Conservation (phyloP, 2,113 vertebrate genomes). For the Stictonetta naevosa region DNA sequence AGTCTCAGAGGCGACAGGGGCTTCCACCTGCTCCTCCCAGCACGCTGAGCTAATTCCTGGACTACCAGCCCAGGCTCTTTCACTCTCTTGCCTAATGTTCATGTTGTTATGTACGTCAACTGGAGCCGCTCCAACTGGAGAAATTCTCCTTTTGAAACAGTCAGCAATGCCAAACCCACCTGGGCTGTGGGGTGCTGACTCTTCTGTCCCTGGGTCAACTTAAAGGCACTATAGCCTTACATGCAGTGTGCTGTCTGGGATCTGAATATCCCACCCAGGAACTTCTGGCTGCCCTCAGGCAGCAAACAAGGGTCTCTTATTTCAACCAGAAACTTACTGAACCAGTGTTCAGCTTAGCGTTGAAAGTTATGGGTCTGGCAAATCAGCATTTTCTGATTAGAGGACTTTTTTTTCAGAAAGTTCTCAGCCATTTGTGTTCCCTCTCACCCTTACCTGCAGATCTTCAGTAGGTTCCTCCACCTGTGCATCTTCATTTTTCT, state of each 20-base stretch:
- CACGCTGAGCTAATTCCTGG: background rate
- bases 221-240: background rate
- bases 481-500: fast-evolving
- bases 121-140: background rate
- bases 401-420: background rate
- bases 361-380: background rate
- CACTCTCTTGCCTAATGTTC: slow-evolving; percentile 1
- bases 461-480: background rate
- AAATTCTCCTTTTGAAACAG: background rate
- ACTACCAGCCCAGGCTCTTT: background rate
- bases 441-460: background rate
- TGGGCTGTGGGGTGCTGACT: background rate
- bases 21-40: background rate
- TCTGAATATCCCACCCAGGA: background rate
- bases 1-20: background rate
- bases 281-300: background rate
- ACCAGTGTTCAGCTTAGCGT: background rate
- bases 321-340: background rate
- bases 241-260: background rate
- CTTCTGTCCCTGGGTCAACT: background rate
- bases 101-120: background rate
- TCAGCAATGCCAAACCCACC: background rate
- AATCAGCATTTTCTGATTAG: background rate
- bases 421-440: background rate
- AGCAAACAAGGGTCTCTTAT: background rate